These are phyloP conservation scores for Alligator mississippiensis DNA, from an alignment of 2,113 vertebrate species.

Conservation along the genomic window DNA sequence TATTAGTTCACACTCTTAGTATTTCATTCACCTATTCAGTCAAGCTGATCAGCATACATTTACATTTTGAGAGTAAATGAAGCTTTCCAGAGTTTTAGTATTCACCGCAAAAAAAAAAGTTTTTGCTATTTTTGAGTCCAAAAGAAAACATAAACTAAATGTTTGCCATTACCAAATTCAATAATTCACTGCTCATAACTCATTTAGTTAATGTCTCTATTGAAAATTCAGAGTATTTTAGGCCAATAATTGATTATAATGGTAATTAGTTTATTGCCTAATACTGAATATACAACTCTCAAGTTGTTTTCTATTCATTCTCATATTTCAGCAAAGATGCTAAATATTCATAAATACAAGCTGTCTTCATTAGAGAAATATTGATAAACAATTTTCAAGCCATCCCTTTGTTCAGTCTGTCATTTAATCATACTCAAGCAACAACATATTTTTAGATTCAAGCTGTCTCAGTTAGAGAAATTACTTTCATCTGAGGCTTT, in stretches of 20 bases:
- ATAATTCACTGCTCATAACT: conserved; percentile 56
- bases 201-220: conserved; percentile 41
- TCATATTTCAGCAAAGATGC: conserved; percentile 37
- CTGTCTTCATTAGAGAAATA: conserved; percentile 56
- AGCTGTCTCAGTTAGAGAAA: conserved; percentile 58
- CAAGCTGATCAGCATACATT: neutral
- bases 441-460: conserved; percentile 63
- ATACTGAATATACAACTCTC: conserved; percentile 4
- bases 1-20: neutral
- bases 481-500: conserved; percentile 61
- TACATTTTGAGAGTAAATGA: neutral
- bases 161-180: conserved; percentile 16
- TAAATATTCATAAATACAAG: conserved; percentile 69
- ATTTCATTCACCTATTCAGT: conserved; percentile 2
- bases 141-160: conserved; percentile 29
- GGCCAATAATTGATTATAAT: conserved; percentile 57
- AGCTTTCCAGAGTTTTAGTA: neutral
- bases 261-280: conserved; percentile 49
- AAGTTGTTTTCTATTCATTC: conserved; percentile 48
- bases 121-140: neutral
- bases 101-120: neutral
- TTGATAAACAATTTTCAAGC: conserved; percentile 56
- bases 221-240: conserved; percentile 46
- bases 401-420: conserved; percentile 54
- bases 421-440: conserved; percentile 59